Evolutionary conservation across 2,113 vertebrate species (phyloP).

Genomic region (Trogon surrucura): DNA sequence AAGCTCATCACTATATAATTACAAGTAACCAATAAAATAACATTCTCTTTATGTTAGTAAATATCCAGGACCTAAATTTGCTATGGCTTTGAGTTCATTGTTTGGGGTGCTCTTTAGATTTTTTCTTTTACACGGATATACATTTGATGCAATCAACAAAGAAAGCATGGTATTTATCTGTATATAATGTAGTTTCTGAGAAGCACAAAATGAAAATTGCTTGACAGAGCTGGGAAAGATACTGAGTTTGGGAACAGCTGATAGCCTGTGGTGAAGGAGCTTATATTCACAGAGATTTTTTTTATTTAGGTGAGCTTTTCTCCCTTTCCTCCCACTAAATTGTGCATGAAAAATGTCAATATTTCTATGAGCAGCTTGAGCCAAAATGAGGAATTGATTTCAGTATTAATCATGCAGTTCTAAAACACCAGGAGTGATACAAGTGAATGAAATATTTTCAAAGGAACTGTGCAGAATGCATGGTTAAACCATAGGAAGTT

Average conservation of each 20-base stretch:
- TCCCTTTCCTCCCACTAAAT: not conserved
- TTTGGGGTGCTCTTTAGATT: not conserved
- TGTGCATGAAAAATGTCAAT: not conserved
- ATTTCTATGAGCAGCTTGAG: not conserved
- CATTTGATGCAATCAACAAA: not conserved
- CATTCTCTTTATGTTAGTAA: not conserved
- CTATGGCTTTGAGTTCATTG: not conserved
- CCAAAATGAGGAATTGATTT: slow-evolving; percentile 23
- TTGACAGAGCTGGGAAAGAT: not conserved
- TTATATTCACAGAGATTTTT: not conserved
- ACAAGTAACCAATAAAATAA: not conserved
- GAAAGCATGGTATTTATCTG: not conserved
- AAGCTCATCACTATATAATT: not conserved
- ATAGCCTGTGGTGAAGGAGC: not conserved
- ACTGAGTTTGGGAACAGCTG: not conserved
- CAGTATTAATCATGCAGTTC: not conserved
- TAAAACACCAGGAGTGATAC: not conserved
- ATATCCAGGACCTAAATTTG: not conserved
- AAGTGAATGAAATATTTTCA: not conserved
- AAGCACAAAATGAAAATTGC: not conserved
- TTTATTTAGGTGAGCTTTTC: not conserved
- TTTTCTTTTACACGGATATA: not conserved
- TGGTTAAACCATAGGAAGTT: not conserved
- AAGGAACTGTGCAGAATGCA: not conserved
- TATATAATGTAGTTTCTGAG: not conserved